phyloP scores from a whole-genome alignment of 2,113 vertebrate species.

The Sylvilagus bachmani region DNA sequence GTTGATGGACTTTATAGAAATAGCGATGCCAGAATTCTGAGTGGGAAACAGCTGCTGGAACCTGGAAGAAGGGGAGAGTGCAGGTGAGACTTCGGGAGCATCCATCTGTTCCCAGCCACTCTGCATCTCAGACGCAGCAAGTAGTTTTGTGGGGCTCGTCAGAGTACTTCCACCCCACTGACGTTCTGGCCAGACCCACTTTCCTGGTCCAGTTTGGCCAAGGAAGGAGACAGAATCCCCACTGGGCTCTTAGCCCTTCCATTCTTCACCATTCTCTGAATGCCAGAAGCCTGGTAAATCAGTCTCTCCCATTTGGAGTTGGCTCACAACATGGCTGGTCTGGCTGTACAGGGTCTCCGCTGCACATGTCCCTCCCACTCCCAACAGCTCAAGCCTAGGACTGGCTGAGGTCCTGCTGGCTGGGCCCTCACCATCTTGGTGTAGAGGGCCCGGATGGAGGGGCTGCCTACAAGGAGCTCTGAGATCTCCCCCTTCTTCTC shows the following conservation, averaged over 20 bases:
- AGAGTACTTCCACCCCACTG: neutral
- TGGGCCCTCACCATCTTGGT: constrained; percentile 94
- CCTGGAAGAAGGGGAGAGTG: constrained; percentile 85
- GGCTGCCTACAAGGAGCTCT: constrained; percentile 95
- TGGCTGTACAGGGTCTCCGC: neutral
- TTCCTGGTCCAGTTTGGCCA: neutral
- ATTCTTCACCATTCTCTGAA: constrained; percentile 35
- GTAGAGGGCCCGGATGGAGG: constrained; percentile 96
- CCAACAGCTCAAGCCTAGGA: neutral
- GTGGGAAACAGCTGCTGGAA: constrained; percentile 96
- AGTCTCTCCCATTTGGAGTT: neutral
- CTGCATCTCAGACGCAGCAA: neutral
- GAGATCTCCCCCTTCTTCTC: constrained; percentile 96
- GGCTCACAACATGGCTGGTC: neutral
- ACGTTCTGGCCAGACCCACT: neutral
- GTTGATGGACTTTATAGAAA: constrained; percentile 97
- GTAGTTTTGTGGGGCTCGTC: neutral
- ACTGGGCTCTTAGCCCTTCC: neutral
- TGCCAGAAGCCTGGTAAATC: constrained; percentile 23
- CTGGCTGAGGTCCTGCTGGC: neutral
- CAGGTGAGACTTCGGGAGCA: constrained; percentile 7
- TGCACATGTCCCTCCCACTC: neutral
- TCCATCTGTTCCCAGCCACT: neutral
- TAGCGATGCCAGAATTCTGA: constrained; percentile 98
- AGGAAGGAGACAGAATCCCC: constrained; percentile 43